Conservation (phyloP, 2,797 vertebrate species). For the Octomys mimax region DNA sequence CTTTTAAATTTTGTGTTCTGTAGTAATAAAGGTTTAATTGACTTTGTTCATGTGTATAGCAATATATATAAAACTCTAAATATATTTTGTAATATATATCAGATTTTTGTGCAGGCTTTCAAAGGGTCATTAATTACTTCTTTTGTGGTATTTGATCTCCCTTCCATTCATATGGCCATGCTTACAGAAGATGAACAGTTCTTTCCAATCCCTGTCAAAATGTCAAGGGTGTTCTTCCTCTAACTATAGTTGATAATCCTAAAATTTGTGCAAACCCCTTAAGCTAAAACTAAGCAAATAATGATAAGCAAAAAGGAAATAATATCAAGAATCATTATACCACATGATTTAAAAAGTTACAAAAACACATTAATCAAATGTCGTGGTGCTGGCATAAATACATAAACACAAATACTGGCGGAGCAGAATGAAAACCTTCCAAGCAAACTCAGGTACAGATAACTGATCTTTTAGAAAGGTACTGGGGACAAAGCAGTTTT, state of each 20-base stretch:
- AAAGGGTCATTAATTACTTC: background rate
- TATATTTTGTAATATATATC: background rate
- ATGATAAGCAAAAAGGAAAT: background rate
- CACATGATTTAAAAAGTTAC: background rate
- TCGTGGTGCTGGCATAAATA: background rate
- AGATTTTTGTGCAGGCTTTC: background rate
- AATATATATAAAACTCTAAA: background rate
- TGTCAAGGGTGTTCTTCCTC: background rate
- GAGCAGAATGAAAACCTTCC: background rate
- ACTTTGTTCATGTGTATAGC: background rate
- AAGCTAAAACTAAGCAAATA: background rate
- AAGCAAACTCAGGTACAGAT: background rate
- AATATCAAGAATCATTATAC: background rate
- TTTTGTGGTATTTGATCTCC: background rate
- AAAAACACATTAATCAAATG: background rate
- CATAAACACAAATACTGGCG: background rate
- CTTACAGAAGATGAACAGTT: background rate
- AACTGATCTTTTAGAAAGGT: background rate
- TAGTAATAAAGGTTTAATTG: background rate
- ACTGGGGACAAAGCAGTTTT: background rate
- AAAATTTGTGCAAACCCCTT: background rate
- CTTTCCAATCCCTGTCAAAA: background rate
- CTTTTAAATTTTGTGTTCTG: background rate
- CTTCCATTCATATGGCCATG: background rate
- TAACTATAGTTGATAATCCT: background rate